phyloP scores from a whole-genome alignment of 2,888 invertebrate species.

The Rhodophaea formosa region DNA sequence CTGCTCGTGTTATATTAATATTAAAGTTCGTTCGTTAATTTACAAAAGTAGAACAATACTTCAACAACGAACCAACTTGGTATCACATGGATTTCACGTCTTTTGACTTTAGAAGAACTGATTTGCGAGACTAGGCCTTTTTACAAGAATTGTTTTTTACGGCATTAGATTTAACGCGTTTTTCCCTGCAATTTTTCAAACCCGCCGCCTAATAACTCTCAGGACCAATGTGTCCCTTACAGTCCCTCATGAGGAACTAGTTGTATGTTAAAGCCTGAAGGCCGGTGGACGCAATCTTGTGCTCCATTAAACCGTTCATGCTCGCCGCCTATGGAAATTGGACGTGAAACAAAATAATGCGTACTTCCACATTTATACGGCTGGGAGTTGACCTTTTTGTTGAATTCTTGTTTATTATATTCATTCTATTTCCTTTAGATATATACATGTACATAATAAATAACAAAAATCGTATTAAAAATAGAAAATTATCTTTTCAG shows the following conservation, averaged over 20 bases:
- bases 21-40: too few relatives aligned
- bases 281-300: slow-evolving; percentile 73
- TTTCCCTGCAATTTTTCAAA: neutral
- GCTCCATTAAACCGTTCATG: slow-evolving; percentile 78
- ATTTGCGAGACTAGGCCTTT: too few relatives aligned
- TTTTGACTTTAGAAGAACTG: too few relatives aligned
- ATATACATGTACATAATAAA: neutral
- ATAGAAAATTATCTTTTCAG: too few relatives aligned
- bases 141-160: too few relatives aligned
- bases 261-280: slow-evolving; percentile 59
- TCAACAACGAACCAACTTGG: too few relatives aligned
- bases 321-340: slow-evolving; percentile 79
- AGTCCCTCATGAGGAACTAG: slow-evolving; percentile 31
- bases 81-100: too few relatives aligned
- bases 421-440: neutral
- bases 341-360: slow-evolving; percentile 76
- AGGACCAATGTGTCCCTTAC: slow-evolving; percentile 9
- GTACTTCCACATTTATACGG: slow-evolving; percentile 62
- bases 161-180: neutral
- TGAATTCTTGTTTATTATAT: neutral
- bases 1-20: too few relatives aligned
- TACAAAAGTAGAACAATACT: too few relatives aligned
- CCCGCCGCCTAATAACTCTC: neutral
- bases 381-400: slow-evolving; percentile 1
- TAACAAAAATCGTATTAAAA: neutral